A percentile compares a stretch with the other conserved stretches of the same genome.
phyloP scores from a whole-genome alignment of 2,888 invertebrate species.

The Limnephilus marmoratus region DNA sequence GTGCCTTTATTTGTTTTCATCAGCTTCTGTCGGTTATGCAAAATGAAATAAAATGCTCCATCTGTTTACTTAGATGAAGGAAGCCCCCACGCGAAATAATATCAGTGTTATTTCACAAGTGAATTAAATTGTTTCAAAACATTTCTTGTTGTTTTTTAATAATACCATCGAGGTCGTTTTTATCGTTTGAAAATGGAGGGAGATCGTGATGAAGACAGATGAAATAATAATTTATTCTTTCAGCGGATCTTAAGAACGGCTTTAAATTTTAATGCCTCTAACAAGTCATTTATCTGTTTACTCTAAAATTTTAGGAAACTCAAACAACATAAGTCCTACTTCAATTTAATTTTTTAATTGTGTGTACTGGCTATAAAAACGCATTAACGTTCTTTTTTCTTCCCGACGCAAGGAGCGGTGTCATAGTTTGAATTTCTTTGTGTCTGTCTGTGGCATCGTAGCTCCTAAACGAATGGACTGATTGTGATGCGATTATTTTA shows the following conservation, averaged over 20 bases:
- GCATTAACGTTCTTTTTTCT: background rate
- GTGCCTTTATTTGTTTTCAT: slow-evolving; percentile 28
- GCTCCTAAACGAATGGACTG: no score
- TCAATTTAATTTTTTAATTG: background rate
- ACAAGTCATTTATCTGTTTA: background rate
- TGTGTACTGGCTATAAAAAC: background rate
- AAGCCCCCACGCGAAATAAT: background rate
- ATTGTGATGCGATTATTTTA: no score
- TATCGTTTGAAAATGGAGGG: background rate
- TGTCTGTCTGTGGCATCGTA: no score
- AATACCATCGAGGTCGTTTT: background rate
- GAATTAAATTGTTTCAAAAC: background rate
- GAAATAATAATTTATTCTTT: background rate
- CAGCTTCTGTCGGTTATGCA: slow-evolving; percentile 6
- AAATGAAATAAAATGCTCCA: background rate
- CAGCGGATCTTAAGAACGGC: background rate
- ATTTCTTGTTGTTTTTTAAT: background rate
- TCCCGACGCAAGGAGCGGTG: background rate
- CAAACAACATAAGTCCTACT: background rate
- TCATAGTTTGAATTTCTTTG: no score
- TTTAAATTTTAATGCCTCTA: background rate
- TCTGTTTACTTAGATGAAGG: slow-evolving; percentile 27
- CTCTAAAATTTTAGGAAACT: background rate
- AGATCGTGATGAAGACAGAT: background rate
- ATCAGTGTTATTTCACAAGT: background rate